Conservation (phyloP, 2,888 invertebrate species). For the Emmelina monodactyla region DNA sequence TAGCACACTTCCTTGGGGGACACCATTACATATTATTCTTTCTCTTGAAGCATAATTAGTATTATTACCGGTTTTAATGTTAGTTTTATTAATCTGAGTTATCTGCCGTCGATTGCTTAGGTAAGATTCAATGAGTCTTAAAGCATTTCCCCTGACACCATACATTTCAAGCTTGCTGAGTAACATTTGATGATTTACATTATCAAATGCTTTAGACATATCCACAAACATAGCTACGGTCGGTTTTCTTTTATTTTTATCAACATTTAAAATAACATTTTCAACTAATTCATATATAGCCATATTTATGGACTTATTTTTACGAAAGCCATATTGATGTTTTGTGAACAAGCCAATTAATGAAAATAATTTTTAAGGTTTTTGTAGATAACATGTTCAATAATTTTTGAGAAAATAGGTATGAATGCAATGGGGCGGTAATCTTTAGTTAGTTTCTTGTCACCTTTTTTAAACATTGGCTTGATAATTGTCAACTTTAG, state of each 20-base stretch:
- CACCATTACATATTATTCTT: background rate
- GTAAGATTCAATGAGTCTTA: background rate
- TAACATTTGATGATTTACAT: background rate
- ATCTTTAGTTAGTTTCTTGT: background rate
- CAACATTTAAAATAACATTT: background rate
- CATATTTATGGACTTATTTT: background rate
- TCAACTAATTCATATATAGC: background rate
- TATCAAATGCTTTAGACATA: background rate
- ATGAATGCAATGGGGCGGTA: background rate
- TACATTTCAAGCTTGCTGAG: background rate
- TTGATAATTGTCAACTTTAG: conserved; percentile 1
- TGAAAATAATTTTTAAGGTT: background rate
- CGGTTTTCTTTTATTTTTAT: background rate
- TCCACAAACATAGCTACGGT: background rate
- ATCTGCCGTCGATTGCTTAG: background rate
- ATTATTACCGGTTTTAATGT: background rate
- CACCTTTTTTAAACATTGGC: conserved; percentile 1
- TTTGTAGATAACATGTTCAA: background rate
- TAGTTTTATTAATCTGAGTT: background rate
- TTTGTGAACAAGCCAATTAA: background rate
- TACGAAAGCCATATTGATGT: background rate
- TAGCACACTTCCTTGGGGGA: conserved; percentile 1
- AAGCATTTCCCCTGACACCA: background rate
- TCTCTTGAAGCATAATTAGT: background rate
- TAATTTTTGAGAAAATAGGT: background rate